Percentiles rank a stretch among this genome's conserved stretches.
phyloP scores from a whole-genome alignment of 2,797 vertebrate genomes.

The Trachurus trachurus region DNA sequence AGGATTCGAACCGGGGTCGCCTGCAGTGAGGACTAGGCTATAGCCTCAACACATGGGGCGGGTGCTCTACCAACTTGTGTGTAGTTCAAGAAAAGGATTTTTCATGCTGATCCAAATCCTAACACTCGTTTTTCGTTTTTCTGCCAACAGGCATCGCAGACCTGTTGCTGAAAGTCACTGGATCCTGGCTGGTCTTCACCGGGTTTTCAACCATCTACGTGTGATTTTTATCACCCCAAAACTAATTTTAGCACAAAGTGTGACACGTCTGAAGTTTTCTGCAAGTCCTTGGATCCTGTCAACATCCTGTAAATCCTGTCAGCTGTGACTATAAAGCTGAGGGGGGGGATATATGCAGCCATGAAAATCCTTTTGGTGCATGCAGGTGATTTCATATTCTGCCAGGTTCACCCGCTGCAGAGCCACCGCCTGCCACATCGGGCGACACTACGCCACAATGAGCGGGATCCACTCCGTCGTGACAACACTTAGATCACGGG shows the following conservation, averaged over 20 bases:
- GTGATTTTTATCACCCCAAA: not conserved
- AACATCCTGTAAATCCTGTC: conserved; percentile 40
- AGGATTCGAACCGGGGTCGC: no score
- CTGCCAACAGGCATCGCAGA: not conserved
- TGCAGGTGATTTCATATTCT: conserved; percentile 40
- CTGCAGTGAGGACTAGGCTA: no score
- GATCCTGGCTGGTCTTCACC: not conserved
- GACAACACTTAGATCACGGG: conserved; percentile 55
- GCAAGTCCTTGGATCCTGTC: conserved; percentile 3
- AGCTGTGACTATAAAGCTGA: conserved; percentile 25
- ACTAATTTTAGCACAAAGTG: not conserved
- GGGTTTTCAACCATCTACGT: conserved; percentile 13
- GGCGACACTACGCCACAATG: not conserved
- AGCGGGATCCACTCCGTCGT: conserved; percentile 39
- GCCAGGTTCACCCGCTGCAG: conserved; percentile 20
- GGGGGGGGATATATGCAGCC: not conserved
- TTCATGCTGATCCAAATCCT: not conserved
- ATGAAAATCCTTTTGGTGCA: conserved; percentile 31
- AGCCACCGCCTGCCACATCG: conserved; percentile 6
- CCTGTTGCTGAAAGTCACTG: not conserved
- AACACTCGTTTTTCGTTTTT: not conserved
- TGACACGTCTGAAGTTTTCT: not conserved
- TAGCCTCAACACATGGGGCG: no score
- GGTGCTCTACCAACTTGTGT: no score
- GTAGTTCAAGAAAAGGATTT: no score